A percentile compares a stretch with the other conserved stretches of the same genome.
phyloP scores from a whole-genome alignment of 1,140 invertebrate species.

The roundworm (Caenorhabditis elegans) region DNA sequence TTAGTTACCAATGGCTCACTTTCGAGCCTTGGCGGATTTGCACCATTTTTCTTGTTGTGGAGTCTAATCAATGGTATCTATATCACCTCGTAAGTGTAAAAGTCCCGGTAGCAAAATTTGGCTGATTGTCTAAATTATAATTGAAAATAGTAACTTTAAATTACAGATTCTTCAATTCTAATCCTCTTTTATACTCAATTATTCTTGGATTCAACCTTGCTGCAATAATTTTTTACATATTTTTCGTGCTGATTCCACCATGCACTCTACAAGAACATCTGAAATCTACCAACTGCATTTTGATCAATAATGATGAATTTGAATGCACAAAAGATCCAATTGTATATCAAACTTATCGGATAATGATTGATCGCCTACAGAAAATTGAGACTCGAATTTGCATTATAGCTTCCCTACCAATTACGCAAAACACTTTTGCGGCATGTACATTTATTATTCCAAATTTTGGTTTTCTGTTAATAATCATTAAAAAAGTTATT shows the following conservation, averaged over 20 bases:
- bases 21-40: neutral
- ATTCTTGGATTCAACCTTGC: neutral
- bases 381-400: neutral
- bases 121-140: no score
- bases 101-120: neutral
- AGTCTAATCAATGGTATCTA: neutral
- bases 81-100: neutral
- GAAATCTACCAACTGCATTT: neutral
- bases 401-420: neutral
- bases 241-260: neutral
- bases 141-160: no score
- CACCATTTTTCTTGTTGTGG: neutral
- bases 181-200: neutral
- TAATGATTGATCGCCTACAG: neutral
- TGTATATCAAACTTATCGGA: neutral
- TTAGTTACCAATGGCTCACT: neutral
- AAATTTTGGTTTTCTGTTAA: neutral
- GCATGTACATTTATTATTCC: neutral
- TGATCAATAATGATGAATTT: slow-evolving; percentile 1
- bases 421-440: neutral
- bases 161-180: neutral
- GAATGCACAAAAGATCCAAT: neutral
- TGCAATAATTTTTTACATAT: neutral
- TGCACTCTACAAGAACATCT: neutral
- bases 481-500: neutral